Evolutionary conservation across 2,888 invertebrate genomes (phyloP).

Genomic region (Ommatoiulus sabulosus): DNA sequence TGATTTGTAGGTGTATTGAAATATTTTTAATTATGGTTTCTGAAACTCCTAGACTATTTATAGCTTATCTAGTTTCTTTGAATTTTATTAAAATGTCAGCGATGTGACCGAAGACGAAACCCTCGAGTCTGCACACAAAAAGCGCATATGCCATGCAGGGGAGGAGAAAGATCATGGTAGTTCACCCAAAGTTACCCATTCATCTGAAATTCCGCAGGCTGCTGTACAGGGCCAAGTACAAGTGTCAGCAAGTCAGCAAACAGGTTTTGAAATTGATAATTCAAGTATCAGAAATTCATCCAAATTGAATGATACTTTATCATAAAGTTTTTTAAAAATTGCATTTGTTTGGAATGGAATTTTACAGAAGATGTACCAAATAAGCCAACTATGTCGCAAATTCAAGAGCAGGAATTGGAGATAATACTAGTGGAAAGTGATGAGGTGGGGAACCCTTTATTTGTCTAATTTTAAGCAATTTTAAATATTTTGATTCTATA

Average conservation of each 20-base stretch:
- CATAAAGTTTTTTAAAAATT: neutral
- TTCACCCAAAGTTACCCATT: neutral
- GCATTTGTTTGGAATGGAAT: too few species aligned
- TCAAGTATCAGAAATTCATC: neutral
- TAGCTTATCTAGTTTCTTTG: neutral
- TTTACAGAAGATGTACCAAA: neutral
- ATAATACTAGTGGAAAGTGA: constrained; percentile 55
- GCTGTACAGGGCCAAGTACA: constrained; percentile 20
- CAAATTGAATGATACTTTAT: neutral
- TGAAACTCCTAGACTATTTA: neutral
- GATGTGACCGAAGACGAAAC: neutral
- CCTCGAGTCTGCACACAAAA: neutral
- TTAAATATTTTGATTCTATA: neutral
- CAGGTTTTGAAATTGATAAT: neutral
- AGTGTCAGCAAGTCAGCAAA: constrained; percentile 15
- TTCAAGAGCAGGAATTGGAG: constrained; percentile 44
- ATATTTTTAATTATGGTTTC: neutral
- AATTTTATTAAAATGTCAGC: neutral
- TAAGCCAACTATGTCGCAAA: neutral
- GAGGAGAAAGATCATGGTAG: neutral
- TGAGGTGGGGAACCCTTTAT: constrained; percentile 32
- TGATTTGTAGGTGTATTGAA: neutral
- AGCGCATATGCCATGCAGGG: neutral
- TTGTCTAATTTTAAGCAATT: neutral
- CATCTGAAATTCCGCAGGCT: constrained; percentile 13